Evolutionary conservation across 2,113 vertebrate genomes (phyloP).

Genomic region (Odobenus rosmarus): DNA sequence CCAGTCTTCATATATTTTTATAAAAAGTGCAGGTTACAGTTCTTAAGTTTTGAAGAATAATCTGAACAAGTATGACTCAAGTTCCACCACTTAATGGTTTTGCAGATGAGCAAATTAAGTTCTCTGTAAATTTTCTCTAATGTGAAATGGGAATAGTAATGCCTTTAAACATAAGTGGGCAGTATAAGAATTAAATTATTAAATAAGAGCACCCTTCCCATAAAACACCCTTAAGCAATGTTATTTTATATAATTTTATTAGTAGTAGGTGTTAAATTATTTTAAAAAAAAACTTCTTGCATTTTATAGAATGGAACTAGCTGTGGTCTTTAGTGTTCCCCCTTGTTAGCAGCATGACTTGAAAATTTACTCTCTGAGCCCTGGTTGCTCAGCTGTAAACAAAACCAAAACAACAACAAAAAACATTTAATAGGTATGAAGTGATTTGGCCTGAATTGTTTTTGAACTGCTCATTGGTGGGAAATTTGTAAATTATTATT

Average conservation of each 20-base stretch:
- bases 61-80: background rate
- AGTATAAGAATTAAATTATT: background rate
- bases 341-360: background rate
- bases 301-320: background rate
- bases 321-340: background rate
- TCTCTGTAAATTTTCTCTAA: background rate
- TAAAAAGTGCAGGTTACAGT: background rate
- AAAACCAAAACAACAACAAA: background rate
- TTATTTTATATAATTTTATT: background rate
- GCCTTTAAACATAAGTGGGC: background rate
- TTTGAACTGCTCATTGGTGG: background rate
- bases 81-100: background rate
- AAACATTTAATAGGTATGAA: background rate
- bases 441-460: background rate
- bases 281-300: background rate
- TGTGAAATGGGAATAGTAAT: background rate
- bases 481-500: background rate
- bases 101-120: background rate
- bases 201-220: background rate
- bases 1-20: background rate
- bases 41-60: background rate
- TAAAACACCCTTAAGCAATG: background rate
- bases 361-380: background rate
- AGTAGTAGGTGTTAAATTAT: background rate
- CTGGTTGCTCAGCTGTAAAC: background rate